These are phyloP conservation scores for Dromiciops gliroides DNA, from an alignment of 2,113 vertebrate genomes.

Conservation along the genomic window DNA sequence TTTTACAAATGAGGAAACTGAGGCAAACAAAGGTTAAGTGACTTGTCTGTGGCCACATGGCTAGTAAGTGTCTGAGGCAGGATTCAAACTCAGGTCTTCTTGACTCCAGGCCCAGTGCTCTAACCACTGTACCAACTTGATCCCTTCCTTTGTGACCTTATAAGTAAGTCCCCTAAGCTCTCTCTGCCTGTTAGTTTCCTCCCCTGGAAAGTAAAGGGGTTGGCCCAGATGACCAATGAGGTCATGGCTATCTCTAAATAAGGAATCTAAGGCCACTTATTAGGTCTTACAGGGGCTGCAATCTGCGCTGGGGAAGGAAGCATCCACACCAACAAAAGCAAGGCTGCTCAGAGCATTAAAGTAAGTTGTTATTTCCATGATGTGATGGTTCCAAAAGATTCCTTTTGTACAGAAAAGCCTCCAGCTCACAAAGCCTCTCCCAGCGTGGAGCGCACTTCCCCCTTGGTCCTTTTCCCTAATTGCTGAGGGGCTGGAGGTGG, in stretches of 20 bases:
- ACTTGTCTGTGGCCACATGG: too few species aligned
- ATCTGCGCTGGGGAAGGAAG: background rate
- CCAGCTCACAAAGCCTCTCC: background rate
- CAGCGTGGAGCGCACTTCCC: background rate
- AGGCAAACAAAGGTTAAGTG: too few species aligned
- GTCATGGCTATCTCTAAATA: background rate
- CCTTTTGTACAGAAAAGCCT: background rate
- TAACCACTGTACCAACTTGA: background rate
- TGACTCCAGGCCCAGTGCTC: background rate
- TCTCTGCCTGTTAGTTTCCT: background rate
- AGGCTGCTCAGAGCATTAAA: background rate
- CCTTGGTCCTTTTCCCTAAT: background rate
- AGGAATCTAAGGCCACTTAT: background rate
- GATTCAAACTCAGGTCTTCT: too few species aligned
- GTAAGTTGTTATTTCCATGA: background rate
- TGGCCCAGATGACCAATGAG: background rate
- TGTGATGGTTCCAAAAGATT: background rate
- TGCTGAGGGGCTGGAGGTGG: background rate
- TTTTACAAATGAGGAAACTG: background rate
- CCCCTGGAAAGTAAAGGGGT: too few species aligned
- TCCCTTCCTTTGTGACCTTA: background rate
- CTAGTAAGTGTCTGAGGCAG: too few species aligned
- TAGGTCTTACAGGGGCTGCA: background rate
- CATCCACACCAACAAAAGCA: background rate
- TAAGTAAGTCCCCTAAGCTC: too few species aligned